These are phyloP conservation scores for Amphiura filiformis DNA, from an alignment of 35 echinoderm and acorn worm species.

Conservation along the genomic window DNA sequence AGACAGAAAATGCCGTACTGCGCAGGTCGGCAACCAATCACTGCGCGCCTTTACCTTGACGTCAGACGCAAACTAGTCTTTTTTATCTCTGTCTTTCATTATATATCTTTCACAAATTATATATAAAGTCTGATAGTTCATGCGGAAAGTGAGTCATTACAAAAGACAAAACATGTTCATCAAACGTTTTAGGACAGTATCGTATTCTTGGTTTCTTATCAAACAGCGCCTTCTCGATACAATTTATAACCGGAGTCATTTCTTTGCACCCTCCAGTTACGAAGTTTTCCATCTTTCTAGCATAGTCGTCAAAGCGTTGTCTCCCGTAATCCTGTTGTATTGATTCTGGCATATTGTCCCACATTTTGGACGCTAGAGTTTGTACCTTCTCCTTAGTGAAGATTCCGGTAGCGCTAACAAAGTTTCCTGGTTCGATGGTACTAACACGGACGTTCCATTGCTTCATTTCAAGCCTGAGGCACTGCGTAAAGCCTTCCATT, in stretches of 20 bases:
- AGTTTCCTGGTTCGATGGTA: constrained; percentile 89
- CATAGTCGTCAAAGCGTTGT: constrained; percentile 25
- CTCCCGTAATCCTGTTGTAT: constrained; percentile 35
- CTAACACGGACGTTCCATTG: constrained; percentile 69
- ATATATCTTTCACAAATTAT: background rate
- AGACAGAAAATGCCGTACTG: too few species aligned
- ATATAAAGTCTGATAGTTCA: constrained; percentile 41
- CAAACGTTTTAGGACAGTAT: constrained; percentile 46
- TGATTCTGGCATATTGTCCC: constrained; percentile 58
- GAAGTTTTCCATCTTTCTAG: constrained; percentile 28
- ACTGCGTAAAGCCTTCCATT: constrained; percentile 79
- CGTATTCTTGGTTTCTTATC: constrained; percentile 42
- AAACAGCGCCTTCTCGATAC: constrained; percentile 23
- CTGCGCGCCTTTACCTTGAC: too few species aligned
- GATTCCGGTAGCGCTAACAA: constrained; percentile 75
- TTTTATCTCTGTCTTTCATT: too few species aligned
- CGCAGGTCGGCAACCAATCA: too few species aligned
- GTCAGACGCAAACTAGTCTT: too few species aligned
- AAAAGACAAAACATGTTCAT: constrained; percentile 46
- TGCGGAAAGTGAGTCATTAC: constrained; percentile 49
- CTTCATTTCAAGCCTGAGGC: constrained; percentile 69
- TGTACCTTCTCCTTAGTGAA: constrained; percentile 73
- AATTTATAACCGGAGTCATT: constrained; percentile 37
- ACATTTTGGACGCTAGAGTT: constrained; percentile 42
- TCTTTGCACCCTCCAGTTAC: constrained; percentile 21